phyloP scores from a whole-genome alignment of 2,888 invertebrate species.

The Dendrolimus pini region DNA sequence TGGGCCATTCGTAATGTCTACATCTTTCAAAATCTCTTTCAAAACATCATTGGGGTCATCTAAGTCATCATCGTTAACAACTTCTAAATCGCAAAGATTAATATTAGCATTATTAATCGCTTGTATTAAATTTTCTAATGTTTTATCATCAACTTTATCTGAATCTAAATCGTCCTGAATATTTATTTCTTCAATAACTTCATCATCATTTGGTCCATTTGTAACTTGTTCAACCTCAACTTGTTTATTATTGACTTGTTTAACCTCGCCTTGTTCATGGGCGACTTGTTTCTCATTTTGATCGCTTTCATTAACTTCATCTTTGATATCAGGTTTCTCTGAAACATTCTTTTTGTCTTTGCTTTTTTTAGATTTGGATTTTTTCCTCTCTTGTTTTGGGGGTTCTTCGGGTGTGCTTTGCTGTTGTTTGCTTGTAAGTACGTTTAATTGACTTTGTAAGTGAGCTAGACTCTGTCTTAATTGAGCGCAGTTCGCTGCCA shows the following conservation, averaged over 20 bases:
- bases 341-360: constrained; percentile 24
- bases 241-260: constrained; percentile 20
- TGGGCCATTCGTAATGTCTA: constrained; percentile 5
- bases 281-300: neutral
- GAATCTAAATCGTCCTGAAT: neutral
- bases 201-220: constrained; percentile 5
- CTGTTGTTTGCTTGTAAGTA: constrained; percentile 48
- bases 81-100: constrained; percentile 45
- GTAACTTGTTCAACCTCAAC: constrained; percentile 18
- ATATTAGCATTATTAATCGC: constrained; percentile 54
- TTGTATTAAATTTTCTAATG: constrained; percentile 50
- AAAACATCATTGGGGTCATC: constrained; percentile 15
- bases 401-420: constrained; percentile 36
- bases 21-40: constrained; percentile 21
- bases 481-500: constrained; percentile 78
- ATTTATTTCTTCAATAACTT: constrained; percentile 7
- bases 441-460: constrained; percentile 75
- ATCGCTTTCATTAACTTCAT: neutral
- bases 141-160: constrained; percentile 43
- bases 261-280: constrained; percentile 19
- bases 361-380: constrained; percentile 61
- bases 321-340: constrained; percentile 6
- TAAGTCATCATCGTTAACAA: constrained; percentile 27
- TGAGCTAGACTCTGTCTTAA: constrained; percentile 77
- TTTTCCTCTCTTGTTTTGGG: constrained; percentile 56